Percentiles rank a stretch among this genome's conserved stretches.
phyloP scores from a whole-genome alignment of 2,888 invertebrate species.

The Cerceris ruficornis region DNA sequence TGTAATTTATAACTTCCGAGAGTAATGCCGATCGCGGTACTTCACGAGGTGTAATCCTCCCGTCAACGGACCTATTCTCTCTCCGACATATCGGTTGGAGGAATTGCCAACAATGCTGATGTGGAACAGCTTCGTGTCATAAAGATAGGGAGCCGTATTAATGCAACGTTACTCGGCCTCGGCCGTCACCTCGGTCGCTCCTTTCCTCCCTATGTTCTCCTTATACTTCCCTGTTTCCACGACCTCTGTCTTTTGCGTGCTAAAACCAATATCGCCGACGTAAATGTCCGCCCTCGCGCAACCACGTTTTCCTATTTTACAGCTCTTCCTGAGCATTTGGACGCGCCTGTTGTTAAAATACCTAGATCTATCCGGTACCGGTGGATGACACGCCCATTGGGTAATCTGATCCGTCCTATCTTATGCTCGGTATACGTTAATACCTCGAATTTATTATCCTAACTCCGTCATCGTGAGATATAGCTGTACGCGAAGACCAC shows the following conservation, averaged over 20 bases:
- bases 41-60: constrained; percentile 15
- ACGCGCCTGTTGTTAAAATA: constrained; percentile 9
- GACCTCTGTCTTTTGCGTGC: constrained; percentile 10
- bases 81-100: constrained; percentile 15
- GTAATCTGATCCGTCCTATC: constrained; percentile 18
- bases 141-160: constrained; percentile 53
- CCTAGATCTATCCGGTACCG: not conserved
- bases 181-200: constrained; percentile 16
- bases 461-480: not conserved
- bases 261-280: constrained; percentile 30
- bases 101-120: constrained; percentile 43
- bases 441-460: constrained; percentile 2
- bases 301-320: constrained; percentile 36
- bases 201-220: constrained; percentile 1
- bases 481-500: too few species aligned
- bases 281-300: constrained; percentile 21
- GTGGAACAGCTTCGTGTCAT: constrained; percentile 48
- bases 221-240: not conserved
- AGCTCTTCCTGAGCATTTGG: constrained; percentile 35
- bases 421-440: not conserved
- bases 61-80: constrained; percentile 14
- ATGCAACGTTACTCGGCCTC: constrained; percentile 41
- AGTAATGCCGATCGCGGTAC: not conserved
- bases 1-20: constrained; percentile 45
- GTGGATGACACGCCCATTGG: constrained; percentile 2